Conservation (phyloP, 2,113 vertebrate species). For the Solenodon paradoxus region DNA sequence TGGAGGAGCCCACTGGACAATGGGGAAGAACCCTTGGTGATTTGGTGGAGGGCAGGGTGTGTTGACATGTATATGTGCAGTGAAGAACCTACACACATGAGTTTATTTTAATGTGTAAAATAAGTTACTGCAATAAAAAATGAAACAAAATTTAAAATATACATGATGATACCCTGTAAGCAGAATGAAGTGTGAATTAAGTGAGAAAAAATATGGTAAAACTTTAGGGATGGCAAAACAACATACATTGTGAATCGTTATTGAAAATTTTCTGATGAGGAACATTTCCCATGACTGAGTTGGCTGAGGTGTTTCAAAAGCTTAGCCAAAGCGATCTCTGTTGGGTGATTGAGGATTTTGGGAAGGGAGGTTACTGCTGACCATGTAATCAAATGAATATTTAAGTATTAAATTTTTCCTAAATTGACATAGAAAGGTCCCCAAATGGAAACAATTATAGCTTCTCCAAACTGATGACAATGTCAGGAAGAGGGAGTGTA, state of each 20-base stretch:
- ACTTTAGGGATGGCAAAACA: not conserved
- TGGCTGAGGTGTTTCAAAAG: not conserved
- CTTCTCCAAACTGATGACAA: not conserved
- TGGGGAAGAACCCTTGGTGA: too few species aligned
- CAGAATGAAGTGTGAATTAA: not conserved
- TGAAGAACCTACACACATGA: too few species aligned
- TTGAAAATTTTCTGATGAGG: not conserved
- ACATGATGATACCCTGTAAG: not conserved
- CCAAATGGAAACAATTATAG: not conserved
- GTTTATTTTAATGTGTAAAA: too few species aligned
- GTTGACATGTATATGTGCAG: too few species aligned
- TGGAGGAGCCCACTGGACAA: too few species aligned
- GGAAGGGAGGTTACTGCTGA: not conserved
- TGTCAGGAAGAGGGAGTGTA: not conserved
- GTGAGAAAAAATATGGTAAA: not conserved
- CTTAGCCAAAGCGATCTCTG: not conserved
- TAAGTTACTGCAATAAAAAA: too few species aligned
- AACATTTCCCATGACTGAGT: not conserved
- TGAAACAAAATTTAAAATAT: not conserved
- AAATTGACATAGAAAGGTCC: not conserved
- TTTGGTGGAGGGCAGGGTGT: too few species aligned
- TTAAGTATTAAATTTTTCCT: not conserved
- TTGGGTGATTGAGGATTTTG: not conserved
- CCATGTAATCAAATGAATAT: not conserved
- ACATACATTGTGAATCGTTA: not conserved